Base-by-base conservation (phyloP, 2,888 invertebrate genomes). In the Clepsis dumicolana region DNA sequence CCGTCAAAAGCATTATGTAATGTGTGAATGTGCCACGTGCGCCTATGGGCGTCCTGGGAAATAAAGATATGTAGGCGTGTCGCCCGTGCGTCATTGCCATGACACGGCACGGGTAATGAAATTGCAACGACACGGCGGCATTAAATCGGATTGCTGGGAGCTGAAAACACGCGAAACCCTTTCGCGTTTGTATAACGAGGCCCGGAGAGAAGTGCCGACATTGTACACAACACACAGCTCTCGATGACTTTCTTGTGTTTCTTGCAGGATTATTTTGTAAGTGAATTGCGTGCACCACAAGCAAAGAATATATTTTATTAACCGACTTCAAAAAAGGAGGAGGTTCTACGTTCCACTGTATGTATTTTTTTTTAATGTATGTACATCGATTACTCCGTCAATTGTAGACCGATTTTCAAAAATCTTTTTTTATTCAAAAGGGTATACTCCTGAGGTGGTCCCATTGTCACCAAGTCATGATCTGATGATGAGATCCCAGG, bases 71-170 rank as follows among this genome's bases (percentile, higher is more conserved):
- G 29, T 25, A 14, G 52, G 52, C 25, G 25, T n/a, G 25, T 25
- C 52, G 12, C 12, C 52, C 25, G 24, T 10, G 18, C 35, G 56
- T 1, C 56, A 32, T 35, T n/a, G 24, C 52, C 54, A 21, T 12
- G 29, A 18, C 52, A 8, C 12, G 29, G 29, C 24, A 24, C 21
- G 18, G 18, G 35, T 56, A 35, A 56, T 56, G 35, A 56, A 35
- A 56, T 35, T 56, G 35, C 35, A 21, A 21, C 21, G 29, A 44
- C 41, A 44, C 54, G 35, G 35, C 52, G 14, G 56, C 21, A 56
- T 56, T 56, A 32, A 52, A 25, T 52, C 52, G 52, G 52, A 52
- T 52, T 25, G 25, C 52, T 25, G 25, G 14, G 52, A 50, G 24
- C 24, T 50, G 48, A 50, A 16, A 24, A 24, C 25, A 25, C 5